Evolutionary conservation across 2,888 invertebrate species (phyloP).

Genomic region (Drosophila aldrichi): DNA sequence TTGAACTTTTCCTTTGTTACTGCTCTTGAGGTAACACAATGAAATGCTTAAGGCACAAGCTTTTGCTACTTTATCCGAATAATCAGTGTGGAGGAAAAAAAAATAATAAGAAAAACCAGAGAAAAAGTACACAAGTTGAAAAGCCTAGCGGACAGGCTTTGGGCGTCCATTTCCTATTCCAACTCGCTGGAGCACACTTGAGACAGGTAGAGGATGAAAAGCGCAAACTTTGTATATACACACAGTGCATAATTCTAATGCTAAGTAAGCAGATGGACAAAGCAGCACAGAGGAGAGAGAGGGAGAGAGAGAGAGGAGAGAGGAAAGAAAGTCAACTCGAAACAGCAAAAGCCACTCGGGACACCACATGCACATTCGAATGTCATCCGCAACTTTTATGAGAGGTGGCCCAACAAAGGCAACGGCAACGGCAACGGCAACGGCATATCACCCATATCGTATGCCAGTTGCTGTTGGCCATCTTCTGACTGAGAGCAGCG

Average conservation of each 20-base stretch:
- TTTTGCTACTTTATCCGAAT: constrained; percentile 15
- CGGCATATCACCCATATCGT: constrained; percentile 16
- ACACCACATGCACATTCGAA: constrained; percentile 13
- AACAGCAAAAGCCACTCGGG: constrained; percentile 45
- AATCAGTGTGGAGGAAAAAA: neutral
- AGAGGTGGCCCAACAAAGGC: constrained; percentile 44
- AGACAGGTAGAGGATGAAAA: constrained; percentile 41
- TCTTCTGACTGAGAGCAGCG: constrained; percentile 10
- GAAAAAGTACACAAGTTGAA: constrained; percentile 20
- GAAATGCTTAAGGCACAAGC: constrained; percentile 16
- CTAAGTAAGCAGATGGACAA: constrained; percentile 51
- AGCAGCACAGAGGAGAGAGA: neutral
- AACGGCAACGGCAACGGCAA: constrained; percentile 32
- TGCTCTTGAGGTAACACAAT: constrained; percentile 23
- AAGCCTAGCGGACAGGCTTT: constrained; percentile 39
- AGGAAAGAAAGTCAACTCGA: constrained; percentile 38
- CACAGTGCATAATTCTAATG: constrained; percentile 62
- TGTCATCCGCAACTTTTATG: constrained; percentile 46
- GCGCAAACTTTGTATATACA: constrained; percentile 45
- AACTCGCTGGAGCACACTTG: constrained; percentile 40
- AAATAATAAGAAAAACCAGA: neutral
- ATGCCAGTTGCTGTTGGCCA: constrained; percentile 19
- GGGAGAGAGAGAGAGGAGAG: constrained; percentile 17
- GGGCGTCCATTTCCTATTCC: neutral
- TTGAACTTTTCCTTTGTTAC: constrained; percentile 33